Percentiles rank a stretch among this genome's conserved stretches.
Evolutionary conservation across 2,797 vertebrate genomes (phyloP).

Genomic region (Hippocampus kuda): DNA sequence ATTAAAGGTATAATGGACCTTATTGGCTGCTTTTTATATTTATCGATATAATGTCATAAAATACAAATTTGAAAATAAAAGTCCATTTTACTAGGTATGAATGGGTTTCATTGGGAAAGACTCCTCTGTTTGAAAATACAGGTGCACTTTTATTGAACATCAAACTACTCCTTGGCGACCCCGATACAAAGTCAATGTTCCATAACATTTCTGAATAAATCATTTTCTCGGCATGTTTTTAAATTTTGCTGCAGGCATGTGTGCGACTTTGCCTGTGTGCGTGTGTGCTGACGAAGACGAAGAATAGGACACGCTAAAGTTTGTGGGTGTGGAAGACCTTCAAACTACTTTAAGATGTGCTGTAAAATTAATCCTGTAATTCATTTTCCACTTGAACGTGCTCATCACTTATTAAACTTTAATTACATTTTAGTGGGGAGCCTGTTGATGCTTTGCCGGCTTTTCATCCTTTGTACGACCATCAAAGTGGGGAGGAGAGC

Average conservation of each 20-base stretch:
- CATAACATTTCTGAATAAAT: background rate
- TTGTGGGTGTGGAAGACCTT: conserved; percentile 13
- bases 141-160: background rate
- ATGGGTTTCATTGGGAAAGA: background rate
- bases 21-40: no score
- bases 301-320: background rate
- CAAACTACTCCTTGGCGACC: background rate
- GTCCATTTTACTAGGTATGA: background rate
- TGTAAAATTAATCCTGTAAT: conserved; percentile 24
- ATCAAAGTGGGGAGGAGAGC: background rate
- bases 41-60: no score
- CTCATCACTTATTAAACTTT: conserved; percentile 2
- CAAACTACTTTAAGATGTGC: background rate
- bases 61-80: background rate
- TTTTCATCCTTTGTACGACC: background rate
- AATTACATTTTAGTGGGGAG: background rate
- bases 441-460: background rate
- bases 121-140: no score
- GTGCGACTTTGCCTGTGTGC: conserved; percentile 7
- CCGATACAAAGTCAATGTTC: background rate
- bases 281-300: background rate
- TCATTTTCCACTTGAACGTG: conserved; percentile 4
- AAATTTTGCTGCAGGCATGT: background rate
- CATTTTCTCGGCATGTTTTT: background rate
- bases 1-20: no score